These are phyloP conservation scores for Hirtodrosophila trivittata DNA, from an alignment of 2,888 invertebrate species.

Conservation along the genomic window DNA sequence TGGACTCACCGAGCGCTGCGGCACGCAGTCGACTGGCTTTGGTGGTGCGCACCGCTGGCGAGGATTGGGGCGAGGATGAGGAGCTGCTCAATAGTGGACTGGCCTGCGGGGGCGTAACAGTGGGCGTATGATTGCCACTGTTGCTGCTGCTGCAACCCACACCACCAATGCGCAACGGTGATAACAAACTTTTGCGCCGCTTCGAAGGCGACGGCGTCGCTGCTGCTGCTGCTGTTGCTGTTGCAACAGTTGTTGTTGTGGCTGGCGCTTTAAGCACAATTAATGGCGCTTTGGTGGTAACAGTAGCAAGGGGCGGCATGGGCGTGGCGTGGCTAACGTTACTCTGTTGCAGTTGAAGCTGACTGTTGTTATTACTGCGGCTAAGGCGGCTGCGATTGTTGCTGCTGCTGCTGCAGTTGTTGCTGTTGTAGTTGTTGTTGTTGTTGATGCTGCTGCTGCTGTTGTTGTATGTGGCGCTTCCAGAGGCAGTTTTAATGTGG, in stretches of 20 bases:
- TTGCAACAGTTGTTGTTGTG: slow-evolving; percentile 45
- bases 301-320: slow-evolving; percentile 73
- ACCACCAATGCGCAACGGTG: slow-evolving; percentile 66
- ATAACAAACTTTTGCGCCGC: slow-evolving; percentile 75
- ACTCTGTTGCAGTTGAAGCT: slow-evolving; percentile 55
- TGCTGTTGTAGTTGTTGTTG: slow-evolving; percentile 45
- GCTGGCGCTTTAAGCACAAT: slow-evolving; percentile 67
- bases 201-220: slow-evolving; percentile 57
- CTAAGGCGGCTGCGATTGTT: slow-evolving; percentile 42
- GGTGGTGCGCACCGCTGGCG: slow-evolving; percentile 87
- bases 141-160: slow-evolving; percentile 4
- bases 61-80: slow-evolving; percentile 62
- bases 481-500: slow-evolving; percentile 50
- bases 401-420: slow-evolving; percentile 50
- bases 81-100: slow-evolving; percentile 67
- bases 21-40: slow-evolving; percentile 89
- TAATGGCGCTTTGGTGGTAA: slow-evolving; percentile 61
- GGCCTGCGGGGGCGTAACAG: slow-evolving; percentile 49
- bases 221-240: slow-evolving; percentile 21
- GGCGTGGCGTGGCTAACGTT: slow-evolving; percentile 70
- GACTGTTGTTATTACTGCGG: slow-evolving; percentile 56
- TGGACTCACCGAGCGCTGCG: slow-evolving; percentile 85
- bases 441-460: slow-evolving; percentile 49
- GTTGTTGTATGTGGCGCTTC: slow-evolving; percentile 49
- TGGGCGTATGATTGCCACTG: slow-evolving; percentile 37